Conservation (phyloP, 2,888 invertebrate genomes). For the Pachydiplax longipennis region DNA sequence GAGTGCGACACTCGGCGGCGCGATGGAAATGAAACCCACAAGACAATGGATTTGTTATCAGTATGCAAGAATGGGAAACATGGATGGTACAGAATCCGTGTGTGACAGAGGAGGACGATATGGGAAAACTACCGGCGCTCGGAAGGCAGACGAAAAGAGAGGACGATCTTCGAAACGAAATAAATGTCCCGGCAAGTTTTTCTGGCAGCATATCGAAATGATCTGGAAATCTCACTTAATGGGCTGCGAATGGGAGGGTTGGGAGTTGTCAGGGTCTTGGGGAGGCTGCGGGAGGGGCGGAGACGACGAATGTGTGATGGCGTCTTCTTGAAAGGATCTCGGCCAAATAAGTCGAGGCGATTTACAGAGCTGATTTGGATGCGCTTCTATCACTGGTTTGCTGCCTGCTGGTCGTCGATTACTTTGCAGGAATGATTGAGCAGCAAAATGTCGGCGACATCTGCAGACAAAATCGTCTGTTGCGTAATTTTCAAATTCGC, state of each 20-base stretch:
- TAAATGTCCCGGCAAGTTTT: not conserved
- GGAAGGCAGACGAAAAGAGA: not conserved
- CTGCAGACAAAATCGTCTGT: too few species aligned
- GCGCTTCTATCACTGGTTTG: too few species aligned
- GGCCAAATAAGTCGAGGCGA: too few species aligned
- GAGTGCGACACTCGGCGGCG: not conserved
- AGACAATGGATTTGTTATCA: not conserved
- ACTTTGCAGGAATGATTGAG: too few species aligned
- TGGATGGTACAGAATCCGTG: not conserved
- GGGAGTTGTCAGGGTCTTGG: not conserved
- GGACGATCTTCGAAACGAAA: not conserved
- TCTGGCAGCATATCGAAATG: not conserved
- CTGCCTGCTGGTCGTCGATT: too few species aligned
- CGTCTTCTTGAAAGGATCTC: not conserved
- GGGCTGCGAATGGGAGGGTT: not conserved
- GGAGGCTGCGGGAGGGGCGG: not conserved
- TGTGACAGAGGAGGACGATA: not conserved
- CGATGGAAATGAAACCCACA: not conserved
- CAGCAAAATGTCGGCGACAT: too few species aligned
- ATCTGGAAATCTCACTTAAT: slow-evolving; percentile 1
- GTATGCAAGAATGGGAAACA: not conserved
- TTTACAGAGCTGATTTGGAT: too few species aligned
- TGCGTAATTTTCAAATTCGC: too few species aligned
- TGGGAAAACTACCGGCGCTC: not conserved
- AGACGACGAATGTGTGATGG: not conserved